A percentile compares a stretch with the other conserved stretches of the same genome.
phyloP scores from a whole-genome alignment of 2,888 invertebrate genomes.

The Leptopterna dolabrata region DNA sequence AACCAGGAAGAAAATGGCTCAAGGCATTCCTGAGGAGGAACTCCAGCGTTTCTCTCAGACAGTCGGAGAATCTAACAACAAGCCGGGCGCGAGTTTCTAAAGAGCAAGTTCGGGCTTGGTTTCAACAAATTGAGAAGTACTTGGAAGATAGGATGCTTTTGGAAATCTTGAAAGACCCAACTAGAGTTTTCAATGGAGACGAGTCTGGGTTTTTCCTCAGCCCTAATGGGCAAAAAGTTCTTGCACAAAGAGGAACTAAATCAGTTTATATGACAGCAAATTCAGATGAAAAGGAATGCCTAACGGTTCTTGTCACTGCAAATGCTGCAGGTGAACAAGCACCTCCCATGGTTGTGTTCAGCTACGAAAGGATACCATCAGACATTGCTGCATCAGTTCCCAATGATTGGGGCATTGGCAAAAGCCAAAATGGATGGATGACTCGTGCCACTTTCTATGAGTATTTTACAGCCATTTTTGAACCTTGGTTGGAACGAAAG shows the following conservation, averaged over 20 bases:
- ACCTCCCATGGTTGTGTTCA: slow-evolving; percentile 31
- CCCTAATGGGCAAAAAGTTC: slow-evolving; percentile 32
- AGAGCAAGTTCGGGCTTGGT: slow-evolving; percentile 42
- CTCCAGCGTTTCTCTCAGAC: slow-evolving; percentile 40
- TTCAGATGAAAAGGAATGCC: slow-evolving; percentile 64
- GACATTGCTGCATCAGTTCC: slow-evolving; percentile 28
- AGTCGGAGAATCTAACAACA: slow-evolving; percentile 52
- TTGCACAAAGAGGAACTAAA: slow-evolving; percentile 19
- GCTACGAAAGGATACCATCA: slow-evolving; percentile 10
- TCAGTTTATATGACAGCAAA: slow-evolving; percentile 56
- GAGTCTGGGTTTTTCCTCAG: slow-evolving; percentile 30
- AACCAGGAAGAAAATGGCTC: slow-evolving; percentile 56
- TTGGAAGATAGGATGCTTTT: slow-evolving; percentile 40
- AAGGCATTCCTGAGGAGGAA: slow-evolving; percentile 44
- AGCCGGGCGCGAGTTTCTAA: slow-evolving; percentile 39
- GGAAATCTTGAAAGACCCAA: slow-evolving; percentile 10
- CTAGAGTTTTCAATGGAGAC: not conserved
- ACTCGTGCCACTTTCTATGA: slow-evolving; percentile 26
- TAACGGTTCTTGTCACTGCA: slow-evolving; percentile 59
- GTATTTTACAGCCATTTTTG: slow-evolving; percentile 66
- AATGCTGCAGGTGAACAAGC: slow-evolving; percentile 21
- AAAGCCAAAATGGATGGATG: slow-evolving; percentile 31
- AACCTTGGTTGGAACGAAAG: slow-evolving; percentile 65
- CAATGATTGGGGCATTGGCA: slow-evolving; percentile 7
- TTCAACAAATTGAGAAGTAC: slow-evolving; percentile 61